Evolutionary conservation across 2,888 invertebrate genomes (phyloP).

Genomic region (Timandra comae): DNA sequence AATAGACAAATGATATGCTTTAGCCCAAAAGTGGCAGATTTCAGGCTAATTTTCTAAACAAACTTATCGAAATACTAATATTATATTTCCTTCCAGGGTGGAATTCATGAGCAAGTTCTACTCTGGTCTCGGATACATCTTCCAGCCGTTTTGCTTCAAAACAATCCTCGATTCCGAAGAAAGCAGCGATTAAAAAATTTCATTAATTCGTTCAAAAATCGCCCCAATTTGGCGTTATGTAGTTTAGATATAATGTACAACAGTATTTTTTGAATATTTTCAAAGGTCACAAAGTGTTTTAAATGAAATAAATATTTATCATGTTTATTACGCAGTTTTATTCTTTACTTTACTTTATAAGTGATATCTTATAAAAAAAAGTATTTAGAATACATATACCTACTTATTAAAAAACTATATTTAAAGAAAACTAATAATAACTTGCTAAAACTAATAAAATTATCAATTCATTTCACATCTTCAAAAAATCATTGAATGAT

Average conservation of each 20-base stretch:
- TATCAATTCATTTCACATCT: too few relatives aligned
- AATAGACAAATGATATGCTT: too few relatives aligned
- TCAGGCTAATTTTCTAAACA: too few relatives aligned
- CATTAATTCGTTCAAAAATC: constrained; percentile 11
- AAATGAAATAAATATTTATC: constrained; percentile 53
- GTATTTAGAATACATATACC: too few relatives aligned
- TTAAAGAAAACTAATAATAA: too few relatives aligned
- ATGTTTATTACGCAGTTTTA: constrained; percentile 43
- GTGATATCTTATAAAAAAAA: neutral
- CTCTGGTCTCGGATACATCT: constrained; percentile 86
- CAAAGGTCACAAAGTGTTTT: constrained; percentile 56
- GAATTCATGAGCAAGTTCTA: constrained; percentile 98
- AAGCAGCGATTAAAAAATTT: constrained; percentile 46
- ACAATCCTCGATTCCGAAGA: constrained; percentile 79
- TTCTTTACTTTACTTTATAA: constrained; percentile 16
- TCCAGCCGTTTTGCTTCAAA: constrained; percentile 91
- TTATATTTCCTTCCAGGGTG: constrained; percentile 78
- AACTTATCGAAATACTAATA: too few relatives aligned
- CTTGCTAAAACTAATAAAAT: too few relatives aligned
- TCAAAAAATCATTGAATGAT: too few relatives aligned
- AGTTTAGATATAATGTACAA: constrained; percentile 35
- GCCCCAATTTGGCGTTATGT: constrained; percentile 18
- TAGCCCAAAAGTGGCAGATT: too few relatives aligned
- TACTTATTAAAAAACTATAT: too few relatives aligned
- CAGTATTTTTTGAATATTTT: constrained; percentile 43